Evolutionary conservation across 2,797 vertebrate species (phyloP).

Genomic region (Pangasius larnaudii): DNA sequence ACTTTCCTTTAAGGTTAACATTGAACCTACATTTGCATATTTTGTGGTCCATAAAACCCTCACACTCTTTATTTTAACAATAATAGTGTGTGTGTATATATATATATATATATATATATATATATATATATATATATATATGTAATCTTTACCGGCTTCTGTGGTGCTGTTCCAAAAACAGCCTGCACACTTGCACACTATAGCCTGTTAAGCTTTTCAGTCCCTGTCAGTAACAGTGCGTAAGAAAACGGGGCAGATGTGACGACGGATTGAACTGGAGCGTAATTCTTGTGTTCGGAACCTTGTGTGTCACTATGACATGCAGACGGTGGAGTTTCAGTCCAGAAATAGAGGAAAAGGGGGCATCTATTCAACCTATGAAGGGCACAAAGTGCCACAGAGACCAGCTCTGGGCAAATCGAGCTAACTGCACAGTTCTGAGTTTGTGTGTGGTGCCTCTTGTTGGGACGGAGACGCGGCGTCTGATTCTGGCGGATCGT

Average conservation of each 20-base stretch:
- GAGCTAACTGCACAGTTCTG: constrained; percentile 86
- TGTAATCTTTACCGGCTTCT: constrained; percentile 29
- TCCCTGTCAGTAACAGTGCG: constrained; percentile 76
- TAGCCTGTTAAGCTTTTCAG: constrained; percentile 66
- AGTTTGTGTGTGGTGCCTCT: constrained; percentile 66
- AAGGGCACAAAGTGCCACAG: constrained; percentile 70
- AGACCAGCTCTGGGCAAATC: constrained; percentile 83
- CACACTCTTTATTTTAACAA: neutral
- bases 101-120: constrained; percentile 26
- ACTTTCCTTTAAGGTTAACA: constrained; percentile 43
- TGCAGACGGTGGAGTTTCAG: constrained; percentile 78
- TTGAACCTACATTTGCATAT: constrained; percentile 59
- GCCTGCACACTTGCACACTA: constrained; percentile 43
- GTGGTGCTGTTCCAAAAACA: constrained; percentile 49
- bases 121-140: constrained; percentile 59
- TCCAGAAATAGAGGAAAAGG: constrained; percentile 48
- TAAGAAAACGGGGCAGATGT: constrained; percentile 57
- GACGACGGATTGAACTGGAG: constrained; percentile 23
- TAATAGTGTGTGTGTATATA: constrained; percentile 8
- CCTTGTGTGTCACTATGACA: constrained; percentile 82
- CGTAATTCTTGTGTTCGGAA: constrained; percentile 67
- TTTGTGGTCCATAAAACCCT: constrained; percentile 46
- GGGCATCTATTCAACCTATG: constrained; percentile 42
- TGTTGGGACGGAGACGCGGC: constrained; percentile 46
- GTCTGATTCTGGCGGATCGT: constrained; percentile 74